Base-by-base conservation (phyloP, 2,888 invertebrate genomes). In the Nasonovia ribisnigri region DNA sequence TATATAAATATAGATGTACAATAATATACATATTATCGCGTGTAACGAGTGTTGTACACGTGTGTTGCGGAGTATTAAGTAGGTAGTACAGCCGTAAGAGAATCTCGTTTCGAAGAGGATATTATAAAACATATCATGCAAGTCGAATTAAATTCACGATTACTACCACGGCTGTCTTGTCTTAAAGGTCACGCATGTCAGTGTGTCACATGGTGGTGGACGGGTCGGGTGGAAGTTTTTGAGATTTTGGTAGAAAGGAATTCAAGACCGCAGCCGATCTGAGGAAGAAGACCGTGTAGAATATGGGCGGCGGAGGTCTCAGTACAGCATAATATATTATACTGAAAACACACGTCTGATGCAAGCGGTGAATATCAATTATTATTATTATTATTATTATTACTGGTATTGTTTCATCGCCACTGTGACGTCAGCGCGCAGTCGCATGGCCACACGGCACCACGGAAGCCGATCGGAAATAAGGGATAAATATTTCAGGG, bases 331-430 rank as follows among this genome's bases (percentile, higher is more conserved):
- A 60, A 60, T 60, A 60, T 60, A 54, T 5, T 54, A 29, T 3
- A 77, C 36, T 36, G 77, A 8, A 24, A 77, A 77, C 77, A 36
- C 77, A 36, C 36, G 36, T 77, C 20, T 36, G 36, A 20, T 20
- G 36, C 36, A 20, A 77, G 77, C 8, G 8, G 36, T 36, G 77
- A 77, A 77, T 77, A 77, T 36, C 36, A 77, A 77, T 77, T 77
- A 77, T 67, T 36, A 67, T 67, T 67, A n/a, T 67, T 67, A n/a
- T 77, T 77, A 77, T 67, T 77, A n/a, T n/a, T 67, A 67, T 67
- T 13, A 20, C 77, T 8, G 3, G 77, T 77, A 77, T 77, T 77
- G 77, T 77, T 36, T 36, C 36, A 36, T 36, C 77, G 36, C 20
- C 20, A 36, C 36, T 6, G 77, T 77, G 36, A 36, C 77, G 36